Percentiles rank a stretch among this genome's conserved stretches.
phyloP scores from a whole-genome alignment of 2,888 invertebrate species.

The Mylabris sibirica region DNA sequence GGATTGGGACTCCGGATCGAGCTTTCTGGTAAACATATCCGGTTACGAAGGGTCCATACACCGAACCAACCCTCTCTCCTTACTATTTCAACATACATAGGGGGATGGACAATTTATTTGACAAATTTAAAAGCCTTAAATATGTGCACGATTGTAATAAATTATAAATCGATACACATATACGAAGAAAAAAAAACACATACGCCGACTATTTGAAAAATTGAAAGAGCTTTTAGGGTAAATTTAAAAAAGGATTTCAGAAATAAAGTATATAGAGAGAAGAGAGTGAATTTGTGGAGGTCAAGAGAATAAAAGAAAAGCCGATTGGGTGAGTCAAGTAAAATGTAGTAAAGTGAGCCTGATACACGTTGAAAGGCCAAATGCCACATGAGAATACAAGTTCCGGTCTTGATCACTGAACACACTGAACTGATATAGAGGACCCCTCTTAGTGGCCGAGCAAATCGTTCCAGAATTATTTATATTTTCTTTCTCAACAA shows the following conservation, averaged over 20 bases:
- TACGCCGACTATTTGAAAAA: conserved; percentile 42
- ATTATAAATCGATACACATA: not conserved
- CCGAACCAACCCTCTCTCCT: conserved; percentile 30
- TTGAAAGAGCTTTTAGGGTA: conserved; percentile 50
- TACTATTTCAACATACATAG: not conserved
- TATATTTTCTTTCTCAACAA: conserved; percentile 49
- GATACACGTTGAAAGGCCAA: conserved; percentile 53
- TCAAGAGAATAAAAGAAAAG: conserved; percentile 36
- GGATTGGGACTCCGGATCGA: conserved; percentile 46
- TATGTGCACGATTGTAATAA: not conserved
- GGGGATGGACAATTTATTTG: not conserved
- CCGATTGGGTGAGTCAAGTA: conserved; percentile 40
- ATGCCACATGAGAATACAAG: conserved; percentile 57
- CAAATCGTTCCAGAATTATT: conserved; percentile 61
- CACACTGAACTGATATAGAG: conserved; percentile 39
- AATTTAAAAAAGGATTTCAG: conserved; percentile 48
- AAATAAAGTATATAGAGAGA: conserved; percentile 30
- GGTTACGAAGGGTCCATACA: conserved; percentile 41
- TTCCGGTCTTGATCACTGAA: conserved; percentile 53
- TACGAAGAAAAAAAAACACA: not conserved
- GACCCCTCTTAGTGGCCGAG: conserved; percentile 60
- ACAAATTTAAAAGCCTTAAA: not conserved
- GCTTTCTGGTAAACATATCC: conserved; percentile 49
- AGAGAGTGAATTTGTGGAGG: conserved; percentile 45
- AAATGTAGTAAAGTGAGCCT: conserved; percentile 53